A percentile compares a stretch with the other conserved stretches of the same genome.
Evolutionary conservation across 2,113 vertebrate species (phyloP).

Genomic region (Emydocephalus ijimae): DNA sequence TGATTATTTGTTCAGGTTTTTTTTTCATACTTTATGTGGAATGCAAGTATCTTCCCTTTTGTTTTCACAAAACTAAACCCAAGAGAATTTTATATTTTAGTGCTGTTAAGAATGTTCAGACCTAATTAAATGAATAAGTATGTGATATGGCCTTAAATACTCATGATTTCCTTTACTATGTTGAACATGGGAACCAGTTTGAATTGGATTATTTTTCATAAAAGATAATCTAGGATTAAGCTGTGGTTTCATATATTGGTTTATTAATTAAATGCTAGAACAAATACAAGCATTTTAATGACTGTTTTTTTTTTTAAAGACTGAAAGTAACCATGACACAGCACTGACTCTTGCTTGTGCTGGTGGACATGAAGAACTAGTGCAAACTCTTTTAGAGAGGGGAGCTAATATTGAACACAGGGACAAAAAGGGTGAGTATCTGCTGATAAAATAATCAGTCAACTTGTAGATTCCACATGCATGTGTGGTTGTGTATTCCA

Average conservation of each 20-base stretch:
- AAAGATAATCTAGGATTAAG: neutral
- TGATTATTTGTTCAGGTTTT: neutral
- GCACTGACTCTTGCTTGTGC: constrained; percentile 96
- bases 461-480: neutral
- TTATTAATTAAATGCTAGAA: neutral
- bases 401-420: constrained; percentile 96
- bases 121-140: neutral
- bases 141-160: neutral
- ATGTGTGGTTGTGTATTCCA: neutral
- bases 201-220: neutral
- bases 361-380: constrained; percentile 95
- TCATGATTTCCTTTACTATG: neutral
- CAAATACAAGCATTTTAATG: neutral
- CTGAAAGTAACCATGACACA: constrained; percentile 98
- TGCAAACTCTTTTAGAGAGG: constrained; percentile 93
- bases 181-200: neutral
- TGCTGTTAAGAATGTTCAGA: neutral
- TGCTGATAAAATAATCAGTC: neutral
- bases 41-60: neutral
- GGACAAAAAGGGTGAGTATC: constrained; percentile 90
- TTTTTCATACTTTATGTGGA: neutral
- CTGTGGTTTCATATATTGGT: neutral
- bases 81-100: neutral
- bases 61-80: neutral
- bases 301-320: constrained; percentile 68